Evolutionary conservation across 2,888 invertebrate genomes (phyloP), one percentile per base, ranked within the genome.

Genomic region (Doris montereyensis): DNA sequence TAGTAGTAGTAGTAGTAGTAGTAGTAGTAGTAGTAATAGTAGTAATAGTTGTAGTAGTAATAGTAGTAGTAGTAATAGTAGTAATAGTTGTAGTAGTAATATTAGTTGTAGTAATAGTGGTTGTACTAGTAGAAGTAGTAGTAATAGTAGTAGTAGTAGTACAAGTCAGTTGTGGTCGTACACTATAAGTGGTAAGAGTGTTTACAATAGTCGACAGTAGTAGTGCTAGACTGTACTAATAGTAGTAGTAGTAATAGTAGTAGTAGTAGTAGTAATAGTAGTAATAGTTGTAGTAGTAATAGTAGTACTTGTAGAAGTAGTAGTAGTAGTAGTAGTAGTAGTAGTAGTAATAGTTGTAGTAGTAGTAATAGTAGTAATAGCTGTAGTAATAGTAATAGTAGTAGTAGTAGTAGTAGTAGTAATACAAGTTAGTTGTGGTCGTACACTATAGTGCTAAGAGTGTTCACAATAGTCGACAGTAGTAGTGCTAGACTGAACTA

Each of bases 11-110:
- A 62, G 62, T 62, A 62, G 62, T 62, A 62, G 62, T 24, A 62
- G 62, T 13, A 62, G 62, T 62, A 62, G 62, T 62, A 62, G 62
- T 62, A 62, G 62, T 62, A 62, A 21, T 62, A 62, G 62, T 62
- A n/a, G 62, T 62, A 62, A 21, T 62, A 62, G 62, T 62, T 13
- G 62, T 62, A 62, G 62, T 62, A 62, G 62, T 62, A 62, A 21
- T 62, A 62, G 62, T 62, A 62, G 62, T 62, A 62, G 62, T 62
- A 13, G 62, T 62, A 62, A 21, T 62, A 62, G 62, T 62, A 62
- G 62, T 62, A 62, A 21, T 62, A 62, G 62, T 62, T 13, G 62
- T 62, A 62, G 62, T 62, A 62, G 62, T 62, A 62, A 21, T 62
- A 62, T 8, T 62, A 62, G 62, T 62, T 13, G 62, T 62, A 62